These are phyloP conservation scores for Andrena dorsata DNA, from an alignment of 2,888 invertebrate species.

Conservation along the genomic window DNA sequence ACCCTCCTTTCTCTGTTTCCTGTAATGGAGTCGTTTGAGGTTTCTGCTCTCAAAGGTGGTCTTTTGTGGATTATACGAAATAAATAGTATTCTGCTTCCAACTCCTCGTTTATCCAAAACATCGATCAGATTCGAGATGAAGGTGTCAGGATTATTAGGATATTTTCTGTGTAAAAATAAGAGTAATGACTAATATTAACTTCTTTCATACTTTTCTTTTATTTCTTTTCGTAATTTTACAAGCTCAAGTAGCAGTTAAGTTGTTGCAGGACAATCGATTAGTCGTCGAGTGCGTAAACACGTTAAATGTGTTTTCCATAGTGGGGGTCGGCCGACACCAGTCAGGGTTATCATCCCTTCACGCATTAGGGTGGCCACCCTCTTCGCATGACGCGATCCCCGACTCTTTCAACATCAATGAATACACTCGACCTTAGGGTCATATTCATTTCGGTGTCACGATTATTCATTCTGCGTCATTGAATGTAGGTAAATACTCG, in stretches of 20 bases:
- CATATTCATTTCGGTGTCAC: constrained; percentile 45
- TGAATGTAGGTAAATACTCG: constrained; percentile 40
- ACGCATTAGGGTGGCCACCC: constrained; percentile 49
- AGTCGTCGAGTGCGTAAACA: constrained; percentile 58
- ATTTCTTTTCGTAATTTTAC: too few species aligned
- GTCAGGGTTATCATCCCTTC: constrained; percentile 57
- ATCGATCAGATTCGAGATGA: too few species aligned
- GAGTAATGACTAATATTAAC: too few species aligned
- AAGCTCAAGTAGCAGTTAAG: background rate
- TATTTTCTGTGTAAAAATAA: too few species aligned
- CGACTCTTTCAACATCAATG: constrained; percentile 50
- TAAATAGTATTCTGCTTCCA: background rate
- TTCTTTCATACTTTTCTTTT: too few species aligned
- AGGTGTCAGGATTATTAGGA: too few species aligned
- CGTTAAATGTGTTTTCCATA: constrained; percentile 58
- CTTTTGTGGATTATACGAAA: background rate
- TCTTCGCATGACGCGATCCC: constrained; percentile 41
- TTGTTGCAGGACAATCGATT: constrained; percentile 11
- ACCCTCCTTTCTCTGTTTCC: background rate
- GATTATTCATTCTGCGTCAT: constrained; percentile 60
- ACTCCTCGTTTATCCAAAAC: too few species aligned
- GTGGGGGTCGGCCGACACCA: constrained; percentile 54
- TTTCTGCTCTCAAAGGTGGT: background rate
- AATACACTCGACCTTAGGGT: constrained; percentile 57
- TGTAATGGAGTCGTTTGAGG: background rate